Evolutionary conservation across 2,113 vertebrate genomes (phyloP), one percentile per base, ranked within the genome.

Genomic region (Nothocercus julius): DNA sequence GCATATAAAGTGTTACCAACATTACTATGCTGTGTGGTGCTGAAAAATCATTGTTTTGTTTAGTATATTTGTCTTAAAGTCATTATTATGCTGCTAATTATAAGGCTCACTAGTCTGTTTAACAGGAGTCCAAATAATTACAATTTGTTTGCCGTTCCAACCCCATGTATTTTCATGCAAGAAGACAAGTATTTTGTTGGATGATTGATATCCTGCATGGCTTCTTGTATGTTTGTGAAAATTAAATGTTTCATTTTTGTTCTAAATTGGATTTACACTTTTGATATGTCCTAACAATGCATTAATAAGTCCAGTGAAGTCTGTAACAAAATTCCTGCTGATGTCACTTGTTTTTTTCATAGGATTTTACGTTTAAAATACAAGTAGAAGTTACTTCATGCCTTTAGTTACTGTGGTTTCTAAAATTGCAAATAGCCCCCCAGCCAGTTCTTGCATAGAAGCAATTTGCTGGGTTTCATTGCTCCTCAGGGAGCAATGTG

Each of bases 91-190:
- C 72, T 89, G 12, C 82, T 92, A 96, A 94, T 96, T 97, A 96
- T 72, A 81, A 93, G 91, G 91, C 95, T 97, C 93, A 93, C 86
- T 97, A 96, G 79, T 89, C 91, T 92, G 83, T 95, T 96, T 94
- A 96, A 93, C 67, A 58, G 56, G 87, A 96, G 92, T 90, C 89
- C 92, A 87, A 93, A 91, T 91, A 94, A 97, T 94, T 82, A 53
- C n/a, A 85, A 94, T 81, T 94, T 93, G 59, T 93, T 96, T 93
- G 89, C 67, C n/a, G 59, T 89, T 93, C 62, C 67, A 66, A 87
- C 89, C 94, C 91, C 81, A 78, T 0, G 0, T 85, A 78, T 96
- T 96, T 93, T 89, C 56, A 21, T 51, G 51, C 64, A 83, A 9
- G 51, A 70, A 85, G 59, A 68, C 79, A 96, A 91, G 92, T 91